Base-by-base conservation (phyloP, 2,113 vertebrate genomes). In the Gymnorhina tibicen region DNA sequence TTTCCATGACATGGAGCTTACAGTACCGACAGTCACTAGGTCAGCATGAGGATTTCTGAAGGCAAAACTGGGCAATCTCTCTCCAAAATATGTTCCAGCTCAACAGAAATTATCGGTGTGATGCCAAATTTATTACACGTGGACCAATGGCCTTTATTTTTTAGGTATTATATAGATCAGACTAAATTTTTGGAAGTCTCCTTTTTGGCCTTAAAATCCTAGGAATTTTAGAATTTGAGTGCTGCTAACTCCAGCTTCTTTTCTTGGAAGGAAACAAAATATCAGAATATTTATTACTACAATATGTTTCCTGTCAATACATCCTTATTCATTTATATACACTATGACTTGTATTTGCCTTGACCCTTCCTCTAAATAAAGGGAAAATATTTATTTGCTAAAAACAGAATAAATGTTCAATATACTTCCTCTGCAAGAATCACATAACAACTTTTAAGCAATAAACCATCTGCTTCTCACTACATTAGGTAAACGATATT, bases 381-480 rank as follows among this genome's bases (percentile, higher is more conserved):
- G 53, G 15, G 52, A 87, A 93, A 92, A 49, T 72, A 90, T 63
- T 64, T 85, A 21, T 79, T 90, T 93, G 60, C 64, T 63, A 56
- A 84, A 95, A 81, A 5, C 5, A 4, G 32, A 42, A 84, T 16
- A 91, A 92, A 52, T 84, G 79, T 41, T 89, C 64, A 55, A n/a
- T 87, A 50, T 20, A 59, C 15, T 59, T 84, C 44, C 80, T 91
- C 44, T 70, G 50, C 60, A 89, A 50, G 52, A 93, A 69, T 35
- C 79, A 37, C 47, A 60, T 19, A 92, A 60, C 28, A 53, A 37
- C 62, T 74, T 86, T 67, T 16, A 93, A 81, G 60, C 41, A 86
- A 70, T 86, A 96, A 92, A 86, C 44, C 91, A 91, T 95, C 92
- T 96, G 85, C 72, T 86, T 90, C 63, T 92, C 55, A 78, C 85